phyloP scores from a whole-genome alignment of 37 sponge, comb jelly and placozoan species.

The Corticium candelabrum region DNA sequence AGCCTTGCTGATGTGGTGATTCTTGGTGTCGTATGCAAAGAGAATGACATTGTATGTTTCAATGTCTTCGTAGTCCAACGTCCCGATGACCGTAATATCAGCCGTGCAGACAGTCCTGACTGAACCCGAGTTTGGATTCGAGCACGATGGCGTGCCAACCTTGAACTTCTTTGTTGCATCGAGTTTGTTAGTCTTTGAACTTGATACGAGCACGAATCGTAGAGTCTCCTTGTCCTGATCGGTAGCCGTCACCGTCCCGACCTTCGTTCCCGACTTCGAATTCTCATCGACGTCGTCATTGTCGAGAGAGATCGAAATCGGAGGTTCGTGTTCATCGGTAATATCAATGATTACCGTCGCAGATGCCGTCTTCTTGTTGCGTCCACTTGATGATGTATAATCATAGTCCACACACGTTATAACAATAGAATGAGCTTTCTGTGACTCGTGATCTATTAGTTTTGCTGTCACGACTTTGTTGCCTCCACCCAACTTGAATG shows the following conservation, averaged over 20 bases:
- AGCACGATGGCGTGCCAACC: neutral
- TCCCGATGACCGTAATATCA: neutral
- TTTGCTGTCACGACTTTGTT: neutral
- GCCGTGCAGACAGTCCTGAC: neutral
- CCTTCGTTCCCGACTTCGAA: neutral
- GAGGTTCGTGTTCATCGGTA: neutral
- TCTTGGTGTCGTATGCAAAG: neutral
- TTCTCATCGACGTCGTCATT: neutral
- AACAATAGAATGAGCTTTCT: neutral
- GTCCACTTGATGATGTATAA: neutral
- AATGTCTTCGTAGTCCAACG: neutral
- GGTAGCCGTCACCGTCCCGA: slow-evolving; percentile 1
- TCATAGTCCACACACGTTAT: neutral
- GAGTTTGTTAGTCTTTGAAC: neutral
- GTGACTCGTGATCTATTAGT: neutral
- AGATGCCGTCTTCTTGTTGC: neutral
- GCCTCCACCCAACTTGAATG: neutral
- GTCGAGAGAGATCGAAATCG: neutral
- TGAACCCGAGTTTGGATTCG: neutral
- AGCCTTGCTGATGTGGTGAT: neutral
- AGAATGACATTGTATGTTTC: neutral
- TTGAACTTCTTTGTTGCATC: neutral
- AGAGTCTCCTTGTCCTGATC: slow-evolving; percentile 2
- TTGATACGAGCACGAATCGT: neutral
- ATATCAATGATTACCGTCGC: neutral